Evolutionary conservation across 2,888 invertebrate species (phyloP).

Genomic region (Cephus pulcher): DNA sequence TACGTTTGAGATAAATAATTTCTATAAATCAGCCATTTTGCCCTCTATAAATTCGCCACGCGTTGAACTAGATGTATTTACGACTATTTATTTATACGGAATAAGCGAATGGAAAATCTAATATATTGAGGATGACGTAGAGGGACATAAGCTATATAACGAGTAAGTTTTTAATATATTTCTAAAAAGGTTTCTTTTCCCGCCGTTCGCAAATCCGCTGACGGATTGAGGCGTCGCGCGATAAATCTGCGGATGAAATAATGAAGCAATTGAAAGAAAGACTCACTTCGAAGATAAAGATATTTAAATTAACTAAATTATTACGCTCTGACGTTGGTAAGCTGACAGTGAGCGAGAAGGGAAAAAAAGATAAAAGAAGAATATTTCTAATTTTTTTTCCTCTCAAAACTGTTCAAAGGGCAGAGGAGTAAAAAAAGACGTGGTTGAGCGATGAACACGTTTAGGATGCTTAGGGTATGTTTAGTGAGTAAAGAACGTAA

Average conservation of each 20-base stretch:
- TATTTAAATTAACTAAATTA: slow-evolving; percentile 24
- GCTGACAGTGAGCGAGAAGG: neutral
- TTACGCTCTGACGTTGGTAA: slow-evolving; percentile 12
- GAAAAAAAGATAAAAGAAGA: slow-evolving; percentile 4
- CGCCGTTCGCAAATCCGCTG: neutral
- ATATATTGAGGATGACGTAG: slow-evolving; percentile 55
- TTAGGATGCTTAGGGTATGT: slow-evolving; percentile 55
- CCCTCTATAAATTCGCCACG: slow-evolving; percentile 15
- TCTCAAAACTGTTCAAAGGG: neutral
- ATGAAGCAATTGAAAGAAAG: slow-evolving; percentile 49
- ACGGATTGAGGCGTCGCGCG: neutral
- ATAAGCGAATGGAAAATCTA: slow-evolving; percentile 48
- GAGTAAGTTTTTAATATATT: slow-evolving; percentile 48
- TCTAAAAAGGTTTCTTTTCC: slow-evolving; percentile 3
- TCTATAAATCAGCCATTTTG: neutral
- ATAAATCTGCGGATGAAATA: slow-evolving; percentile 34
- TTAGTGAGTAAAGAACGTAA: slow-evolving; percentile 51
- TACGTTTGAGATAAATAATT: neutral
- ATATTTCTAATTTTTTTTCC: neutral
- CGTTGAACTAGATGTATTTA: slow-evolving; percentile 45
- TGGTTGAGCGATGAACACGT: slow-evolving; percentile 49
- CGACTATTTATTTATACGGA: slow-evolving; percentile 55
- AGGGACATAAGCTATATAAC: slow-evolving; percentile 39
- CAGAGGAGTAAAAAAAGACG: slow-evolving; percentile 29
- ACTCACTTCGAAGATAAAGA: slow-evolving; percentile 40